A percentile compares a stretch with the other conserved stretches of the same genome.
phyloP scores from a whole-genome alignment of 1,140 invertebrate genomes.

The Holotrichia oblita region DNA sequence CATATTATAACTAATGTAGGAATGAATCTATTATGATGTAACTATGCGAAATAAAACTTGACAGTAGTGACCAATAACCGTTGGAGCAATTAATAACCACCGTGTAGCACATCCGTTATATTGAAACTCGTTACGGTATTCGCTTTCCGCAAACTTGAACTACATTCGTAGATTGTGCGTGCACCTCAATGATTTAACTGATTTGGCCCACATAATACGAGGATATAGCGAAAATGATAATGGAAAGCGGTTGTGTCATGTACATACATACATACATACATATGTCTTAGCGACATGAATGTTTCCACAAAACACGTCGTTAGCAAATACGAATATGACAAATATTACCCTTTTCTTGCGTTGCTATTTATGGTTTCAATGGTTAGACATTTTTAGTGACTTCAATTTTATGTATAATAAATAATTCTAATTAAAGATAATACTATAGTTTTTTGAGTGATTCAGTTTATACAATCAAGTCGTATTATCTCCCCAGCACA shows the following conservation, averaged over 20 bases:
- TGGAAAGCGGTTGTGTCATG: neutral
- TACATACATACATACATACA: neutral
- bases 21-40: no score
- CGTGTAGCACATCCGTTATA: neutral
- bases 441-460: no score
- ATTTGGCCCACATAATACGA: neutral
- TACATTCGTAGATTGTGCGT: neutral
- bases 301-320: neutral
- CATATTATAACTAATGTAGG: no score
- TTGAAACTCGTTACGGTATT: neutral
- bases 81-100: neutral
- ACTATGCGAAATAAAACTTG: neutral
- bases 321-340: no score
- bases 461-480: no score
- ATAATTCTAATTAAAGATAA: no score
- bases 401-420: no score
- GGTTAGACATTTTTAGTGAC: no score
- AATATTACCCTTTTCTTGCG: no score
- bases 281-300: neutral
- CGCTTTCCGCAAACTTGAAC: conserved; percentile 16
- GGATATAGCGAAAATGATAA: conserved; percentile 13
- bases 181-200: neutral
- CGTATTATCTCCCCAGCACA: no score
- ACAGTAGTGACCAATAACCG: neutral
- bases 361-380: no score